phyloP scores from a whole-genome alignment of 2,113 vertebrate genomes.

The Salminus brasiliensis region DNA sequence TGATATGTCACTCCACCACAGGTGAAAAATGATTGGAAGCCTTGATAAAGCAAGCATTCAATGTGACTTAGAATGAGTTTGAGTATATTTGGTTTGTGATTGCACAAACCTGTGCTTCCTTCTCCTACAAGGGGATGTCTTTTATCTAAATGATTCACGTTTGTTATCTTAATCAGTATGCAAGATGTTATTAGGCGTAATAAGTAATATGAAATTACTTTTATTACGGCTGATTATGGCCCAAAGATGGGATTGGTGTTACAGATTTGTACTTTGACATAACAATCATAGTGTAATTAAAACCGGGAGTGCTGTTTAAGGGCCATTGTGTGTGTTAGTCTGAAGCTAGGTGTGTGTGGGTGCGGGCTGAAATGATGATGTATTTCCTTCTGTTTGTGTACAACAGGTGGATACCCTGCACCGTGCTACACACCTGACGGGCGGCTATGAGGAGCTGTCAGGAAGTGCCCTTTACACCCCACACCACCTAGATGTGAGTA shows the following conservation, averaged over 20 bases:
- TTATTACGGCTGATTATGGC: neutral
- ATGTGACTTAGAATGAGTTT: neutral
- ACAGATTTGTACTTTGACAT: neutral
- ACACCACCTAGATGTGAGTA: conserved; percentile 78
- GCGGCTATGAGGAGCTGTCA: conserved; percentile 81
- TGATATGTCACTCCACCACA: neutral
- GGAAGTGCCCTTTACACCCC: conserved; percentile 76
- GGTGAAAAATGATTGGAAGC: neutral
- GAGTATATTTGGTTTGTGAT: neutral
- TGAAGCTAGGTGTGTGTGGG: neutral
- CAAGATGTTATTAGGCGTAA: neutral
- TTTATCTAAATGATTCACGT: neutral
- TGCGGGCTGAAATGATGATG: neutral
- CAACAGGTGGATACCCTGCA: conserved; percentile 83
- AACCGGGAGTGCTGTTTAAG: neutral
- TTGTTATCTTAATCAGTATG: neutral
- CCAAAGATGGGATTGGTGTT: neutral
- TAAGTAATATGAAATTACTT: neutral
- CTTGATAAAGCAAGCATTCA: neutral
- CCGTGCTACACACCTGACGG: conserved; percentile 85
- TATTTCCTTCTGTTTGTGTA: conserved; percentile 40
- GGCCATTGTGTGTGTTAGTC: neutral
- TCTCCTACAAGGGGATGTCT: neutral
- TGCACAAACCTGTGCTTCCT: neutral
- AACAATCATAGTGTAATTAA: neutral